phyloP scores from a whole-genome alignment of 2,113 vertebrate genomes.

The Odontophorus gujanensis region DNA sequence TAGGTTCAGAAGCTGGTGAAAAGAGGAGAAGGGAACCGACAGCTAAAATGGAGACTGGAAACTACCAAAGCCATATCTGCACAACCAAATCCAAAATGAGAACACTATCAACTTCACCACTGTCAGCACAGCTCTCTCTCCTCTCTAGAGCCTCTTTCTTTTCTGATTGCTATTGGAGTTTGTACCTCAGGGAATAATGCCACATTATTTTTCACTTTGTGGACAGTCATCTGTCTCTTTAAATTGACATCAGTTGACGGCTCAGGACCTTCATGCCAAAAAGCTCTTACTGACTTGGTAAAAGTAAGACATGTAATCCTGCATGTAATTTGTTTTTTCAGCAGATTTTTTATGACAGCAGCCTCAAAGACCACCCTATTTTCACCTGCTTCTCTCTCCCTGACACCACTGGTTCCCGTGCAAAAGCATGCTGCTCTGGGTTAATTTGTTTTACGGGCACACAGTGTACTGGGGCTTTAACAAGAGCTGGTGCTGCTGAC shows the following conservation, averaged over 20 bases:
- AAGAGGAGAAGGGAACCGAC: not conserved
- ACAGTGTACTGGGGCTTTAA: not conserved
- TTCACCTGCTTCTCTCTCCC: not conserved
- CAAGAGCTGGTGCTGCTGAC: not conserved
- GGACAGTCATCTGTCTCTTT: constrained; percentile 57
- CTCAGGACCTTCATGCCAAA: not conserved
- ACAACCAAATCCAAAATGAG: not conserved
- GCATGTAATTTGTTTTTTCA: not conserved
- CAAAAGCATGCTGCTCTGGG: not conserved
- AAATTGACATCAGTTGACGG: constrained; percentile 9
- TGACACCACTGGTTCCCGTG: not conserved
- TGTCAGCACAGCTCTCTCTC: not conserved
- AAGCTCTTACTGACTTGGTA: not conserved
- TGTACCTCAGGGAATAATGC: constrained; percentile 37
- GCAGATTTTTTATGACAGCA: not conserved
- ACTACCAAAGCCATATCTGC: not conserved
- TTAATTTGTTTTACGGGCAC: not conserved
- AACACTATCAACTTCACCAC: constrained; percentile 11
- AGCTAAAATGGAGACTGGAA: not conserved
- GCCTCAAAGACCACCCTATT: not conserved
- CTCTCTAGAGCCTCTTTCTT: not conserved
- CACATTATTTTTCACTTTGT: constrained; percentile 50
- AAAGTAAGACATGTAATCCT: not conserved
- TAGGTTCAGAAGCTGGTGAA: not conserved
- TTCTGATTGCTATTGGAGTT: not conserved